Evolutionary conservation across 2,888 invertebrate species (phyloP).

Genomic region (Drosophila recens): DNA sequence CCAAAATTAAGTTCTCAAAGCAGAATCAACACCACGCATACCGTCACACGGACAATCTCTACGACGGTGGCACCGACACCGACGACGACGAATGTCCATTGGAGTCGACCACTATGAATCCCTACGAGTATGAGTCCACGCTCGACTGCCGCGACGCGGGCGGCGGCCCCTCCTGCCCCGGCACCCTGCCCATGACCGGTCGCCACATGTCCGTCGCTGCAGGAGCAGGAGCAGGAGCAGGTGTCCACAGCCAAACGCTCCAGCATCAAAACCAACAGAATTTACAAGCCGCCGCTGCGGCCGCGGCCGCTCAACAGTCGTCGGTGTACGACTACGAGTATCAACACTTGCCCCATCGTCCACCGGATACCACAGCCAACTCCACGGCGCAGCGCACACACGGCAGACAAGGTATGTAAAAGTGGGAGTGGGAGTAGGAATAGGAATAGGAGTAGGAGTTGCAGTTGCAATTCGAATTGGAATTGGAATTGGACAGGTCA

Average conservation of each 20-base stretch:
- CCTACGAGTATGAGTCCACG: slow-evolving; percentile 85
- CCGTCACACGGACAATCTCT: slow-evolving; percentile 84
- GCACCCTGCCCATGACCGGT: slow-evolving; percentile 70
- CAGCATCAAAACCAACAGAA: slow-evolving; percentile 83
- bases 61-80: slow-evolving; percentile 85
- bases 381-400: slow-evolving; percentile 82
- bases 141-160: slow-evolving; percentile 85
- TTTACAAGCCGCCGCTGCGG: slow-evolving; percentile 75
- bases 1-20: slow-evolving; percentile 85
- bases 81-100: slow-evolving; percentile 85
- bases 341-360: slow-evolving; percentile 84
- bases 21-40: slow-evolving; percentile 83
- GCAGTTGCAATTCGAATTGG: background rate
- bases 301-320: slow-evolving; percentile 72
- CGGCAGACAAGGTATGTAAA: slow-evolving; percentile 84
- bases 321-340: slow-evolving; percentile 85
- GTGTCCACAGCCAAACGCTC: slow-evolving; percentile 76
- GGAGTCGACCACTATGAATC: slow-evolving; percentile 85
- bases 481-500: background rate
- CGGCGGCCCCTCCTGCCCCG: slow-evolving; percentile 74
- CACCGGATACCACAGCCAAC: slow-evolving; percentile 69
- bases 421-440: background rate
- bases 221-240: slow-evolving; percentile 1
- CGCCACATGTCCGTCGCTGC: slow-evolving; percentile 46
- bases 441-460: background rate